Evolutionary conservation across 2,797 vertebrate genomes (phyloP).

Genomic region (Labroides dimidiatus): DNA sequence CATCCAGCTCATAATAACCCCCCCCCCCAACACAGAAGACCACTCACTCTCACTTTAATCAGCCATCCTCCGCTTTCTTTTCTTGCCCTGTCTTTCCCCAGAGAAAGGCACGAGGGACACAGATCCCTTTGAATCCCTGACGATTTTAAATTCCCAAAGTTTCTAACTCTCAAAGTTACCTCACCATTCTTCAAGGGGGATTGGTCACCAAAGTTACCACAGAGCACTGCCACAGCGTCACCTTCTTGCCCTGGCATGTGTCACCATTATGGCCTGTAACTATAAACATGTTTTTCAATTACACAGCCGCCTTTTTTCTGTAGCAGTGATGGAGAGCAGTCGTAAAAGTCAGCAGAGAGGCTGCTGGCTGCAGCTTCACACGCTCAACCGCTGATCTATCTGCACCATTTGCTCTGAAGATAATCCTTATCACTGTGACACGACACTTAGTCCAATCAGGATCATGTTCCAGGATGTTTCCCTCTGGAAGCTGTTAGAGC

Average conservation of each 20-base stretch:
- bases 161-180: too few species aligned
- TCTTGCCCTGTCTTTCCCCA: background rate
- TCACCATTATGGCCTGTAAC: slow-evolving; percentile 17
- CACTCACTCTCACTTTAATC: slow-evolving; percentile 20
- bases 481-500: background rate
- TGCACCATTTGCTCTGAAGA: slow-evolving; percentile 21
- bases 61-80: background rate
- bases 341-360: background rate
- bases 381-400: slow-evolving; percentile 36
- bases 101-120: background rate
- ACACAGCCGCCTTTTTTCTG: background rate
- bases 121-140: background rate
- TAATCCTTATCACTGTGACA: slow-evolving; percentile 29
- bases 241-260: background rate
- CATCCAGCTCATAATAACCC: background rate
- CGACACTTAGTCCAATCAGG: slow-evolving; percentile 41
- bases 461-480: slow-evolving; percentile 13
- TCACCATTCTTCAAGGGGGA: too few species aligned
- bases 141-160: too few species aligned
- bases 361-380: slow-evolving; percentile 23
- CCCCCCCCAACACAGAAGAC: slow-evolving; percentile 12
- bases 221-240: too few species aligned
- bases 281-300: slow-evolving; percentile 12
- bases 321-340: background rate
- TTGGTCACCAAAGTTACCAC: too few species aligned